phyloP scores from a whole-genome alignment of 2,797 vertebrate genomes.

The Urosaurus nigricauda region DNA sequence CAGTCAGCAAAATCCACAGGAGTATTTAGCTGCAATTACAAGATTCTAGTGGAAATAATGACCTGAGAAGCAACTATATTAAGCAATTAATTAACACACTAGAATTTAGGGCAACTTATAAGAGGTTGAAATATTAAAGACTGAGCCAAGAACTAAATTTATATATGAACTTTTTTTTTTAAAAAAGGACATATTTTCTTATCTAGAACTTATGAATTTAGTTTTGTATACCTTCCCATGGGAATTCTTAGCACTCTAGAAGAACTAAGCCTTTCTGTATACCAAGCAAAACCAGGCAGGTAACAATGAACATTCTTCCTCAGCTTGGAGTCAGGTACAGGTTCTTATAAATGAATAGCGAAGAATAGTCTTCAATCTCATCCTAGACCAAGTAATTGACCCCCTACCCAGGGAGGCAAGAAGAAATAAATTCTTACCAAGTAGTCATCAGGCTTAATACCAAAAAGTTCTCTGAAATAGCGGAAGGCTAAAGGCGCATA shows the following conservation, averaged over 20 bases:
- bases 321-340: neutral
- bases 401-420: neutral
- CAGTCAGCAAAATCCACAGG: constrained; percentile 60
- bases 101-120: constrained; percentile 8
- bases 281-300: neutral
- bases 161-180: constrained; percentile 38
- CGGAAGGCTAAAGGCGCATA: constrained; percentile 97
- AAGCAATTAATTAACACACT: constrained; percentile 55
- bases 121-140: constrained; percentile 48
- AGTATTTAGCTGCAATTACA: constrained; percentile 66
- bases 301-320: neutral
- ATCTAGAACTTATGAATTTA: neutral
- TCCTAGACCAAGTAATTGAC: neutral
- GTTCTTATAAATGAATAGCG: neutral
- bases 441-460: constrained; percentile 98
- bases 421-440: constrained; percentile 87
- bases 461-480: constrained; percentile 98
- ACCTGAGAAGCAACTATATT: constrained; percentile 57
- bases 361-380: neutral
- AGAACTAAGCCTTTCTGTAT: neutral
- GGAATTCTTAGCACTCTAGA: neutral
- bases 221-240: neutral
- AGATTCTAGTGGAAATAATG: constrained; percentile 63
- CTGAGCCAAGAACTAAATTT: constrained; percentile 48
- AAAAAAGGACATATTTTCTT: neutral